A percentile compares a stretch with the other conserved stretches of the same genome.
Conservation (phyloP, 2,888 invertebrate genomes). For the Dioctria linearis region DNA sequence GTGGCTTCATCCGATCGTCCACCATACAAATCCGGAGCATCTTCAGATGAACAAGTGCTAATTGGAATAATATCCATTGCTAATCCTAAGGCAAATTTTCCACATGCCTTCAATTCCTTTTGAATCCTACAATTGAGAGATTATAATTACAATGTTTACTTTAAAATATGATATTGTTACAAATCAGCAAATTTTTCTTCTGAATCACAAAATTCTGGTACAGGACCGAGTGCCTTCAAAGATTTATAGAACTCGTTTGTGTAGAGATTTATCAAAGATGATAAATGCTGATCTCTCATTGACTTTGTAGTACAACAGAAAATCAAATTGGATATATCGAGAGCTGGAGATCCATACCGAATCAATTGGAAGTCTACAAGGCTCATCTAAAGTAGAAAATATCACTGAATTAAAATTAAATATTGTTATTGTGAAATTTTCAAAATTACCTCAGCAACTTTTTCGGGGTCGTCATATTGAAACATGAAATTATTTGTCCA, state of each 20-base stretch:
- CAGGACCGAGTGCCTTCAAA: constrained; percentile 72
- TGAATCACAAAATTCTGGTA: constrained; percentile 67
- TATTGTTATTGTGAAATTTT: not conserved
- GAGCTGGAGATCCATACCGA: constrained; percentile 79
- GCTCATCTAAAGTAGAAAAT: constrained; percentile 73
- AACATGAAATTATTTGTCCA: constrained; percentile 84
- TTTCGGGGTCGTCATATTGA: constrained; percentile 72
- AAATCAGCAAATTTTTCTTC: constrained; percentile 74
- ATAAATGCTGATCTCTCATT: constrained; percentile 75
- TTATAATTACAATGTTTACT: constrained; percentile 9
- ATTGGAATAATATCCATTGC: constrained; percentile 82
- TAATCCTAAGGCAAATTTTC: constrained; percentile 78
- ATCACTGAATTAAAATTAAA: constrained; percentile 3
- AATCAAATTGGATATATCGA: constrained; percentile 78
- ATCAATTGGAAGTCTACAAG: constrained; percentile 81
- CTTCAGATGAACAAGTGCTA: constrained; percentile 78
- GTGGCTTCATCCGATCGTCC: constrained; percentile 65
- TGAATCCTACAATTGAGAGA: constrained; percentile 72
- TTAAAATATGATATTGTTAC: constrained; percentile 69
- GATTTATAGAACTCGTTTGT: constrained; percentile 75
- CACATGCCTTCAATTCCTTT: constrained; percentile 76
- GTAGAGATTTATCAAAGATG: constrained; percentile 76
- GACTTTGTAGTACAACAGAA: constrained; percentile 78
- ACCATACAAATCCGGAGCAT: constrained; percentile 80
- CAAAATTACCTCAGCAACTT: constrained; percentile 73